Evolutionary conservation across 1,140 invertebrate genomes (phyloP).

Genomic region (Latrodectus geometricus): DNA sequence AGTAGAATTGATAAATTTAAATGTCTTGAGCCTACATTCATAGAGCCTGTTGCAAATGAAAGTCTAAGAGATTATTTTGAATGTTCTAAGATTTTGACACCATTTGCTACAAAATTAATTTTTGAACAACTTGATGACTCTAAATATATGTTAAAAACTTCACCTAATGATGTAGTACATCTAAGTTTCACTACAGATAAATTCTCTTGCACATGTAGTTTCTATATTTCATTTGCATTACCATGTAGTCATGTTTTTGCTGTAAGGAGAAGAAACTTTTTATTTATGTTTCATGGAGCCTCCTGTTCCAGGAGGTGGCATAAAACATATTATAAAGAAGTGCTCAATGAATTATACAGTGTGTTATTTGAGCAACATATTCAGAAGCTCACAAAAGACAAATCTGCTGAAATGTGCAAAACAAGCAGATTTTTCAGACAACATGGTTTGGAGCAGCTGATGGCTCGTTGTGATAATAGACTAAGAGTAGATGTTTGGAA

Average conservation of each 20-base stretch:
- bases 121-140: neutral
- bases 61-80: neutral
- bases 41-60: neutral
- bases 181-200: too few relatives aligned
- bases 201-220: neutral
- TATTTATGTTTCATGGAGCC: neutral
- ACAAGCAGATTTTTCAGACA: too few relatives aligned
- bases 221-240: neutral
- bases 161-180: neutral
- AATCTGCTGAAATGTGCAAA: too few relatives aligned
- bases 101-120: neutral
- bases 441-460: neutral
- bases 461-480: neutral
- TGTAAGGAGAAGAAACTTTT: neutral
- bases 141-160: neutral
- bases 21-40: neutral
- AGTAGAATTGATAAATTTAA: neutral
- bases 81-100: slow-evolving; percentile 11
- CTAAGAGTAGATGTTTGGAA: slow-evolving; percentile 3
- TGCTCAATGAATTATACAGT: neutral
- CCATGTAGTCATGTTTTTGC: slow-evolving; percentile 12
- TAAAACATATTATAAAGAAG: neutral
- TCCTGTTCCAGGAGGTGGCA: neutral
- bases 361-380: neutral
- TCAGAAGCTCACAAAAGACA: neutral